Conservation (phyloP, 1,140 invertebrate species). For the Dendrolimus punctatus region DNA sequence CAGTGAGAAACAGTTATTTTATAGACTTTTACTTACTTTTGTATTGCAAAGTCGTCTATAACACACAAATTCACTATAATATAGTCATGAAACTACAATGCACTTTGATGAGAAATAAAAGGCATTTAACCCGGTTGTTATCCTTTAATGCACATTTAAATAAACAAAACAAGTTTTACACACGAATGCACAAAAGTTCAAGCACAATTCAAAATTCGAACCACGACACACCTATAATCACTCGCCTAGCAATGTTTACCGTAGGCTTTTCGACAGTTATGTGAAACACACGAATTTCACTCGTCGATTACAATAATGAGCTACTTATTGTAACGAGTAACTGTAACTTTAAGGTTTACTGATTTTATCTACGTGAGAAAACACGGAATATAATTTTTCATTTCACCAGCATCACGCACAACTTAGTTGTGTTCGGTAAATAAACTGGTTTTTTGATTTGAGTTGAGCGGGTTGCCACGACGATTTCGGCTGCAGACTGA, state of each 20-base stretch:
- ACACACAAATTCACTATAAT: slow-evolving; percentile 38
- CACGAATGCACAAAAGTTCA: slow-evolving; percentile 52
- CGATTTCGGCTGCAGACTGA: background rate
- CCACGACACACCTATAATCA: slow-evolving; percentile 42
- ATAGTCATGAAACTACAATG: slow-evolving; percentile 28
- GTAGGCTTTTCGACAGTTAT: background rate
- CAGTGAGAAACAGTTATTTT: slow-evolving; percentile 41
- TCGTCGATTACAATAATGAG: background rate
- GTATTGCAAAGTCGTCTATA: slow-evolving; percentile 24
- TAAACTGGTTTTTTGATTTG: slow-evolving; percentile 61
- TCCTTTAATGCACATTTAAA: slow-evolving; percentile 21
- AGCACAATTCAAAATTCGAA: slow-evolving; percentile 49
- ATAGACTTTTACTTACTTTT: slow-evolving; percentile 55
- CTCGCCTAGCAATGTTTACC: slow-evolving; percentile 1
- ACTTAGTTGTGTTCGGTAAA: slow-evolving; percentile 46
- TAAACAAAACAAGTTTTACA: slow-evolving; percentile 42
- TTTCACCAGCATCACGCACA: slow-evolving; percentile 28
- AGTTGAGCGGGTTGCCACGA: slow-evolving; percentile 9
- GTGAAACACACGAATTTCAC: background rate
- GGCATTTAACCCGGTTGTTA: too few relatives aligned
- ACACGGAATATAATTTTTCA: slow-evolving; percentile 31
- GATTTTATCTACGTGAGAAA: slow-evolving; percentile 22
- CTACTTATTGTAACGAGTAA: background rate
- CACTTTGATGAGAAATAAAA: too few relatives aligned
- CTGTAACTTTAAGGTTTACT: slow-evolving; percentile 6